Percentiles rank a stretch among this genome's conserved stretches.
Evolutionary conservation across 2,797 vertebrate species (phyloP).

Genomic region (Chromobotia macracanthus): DNA sequence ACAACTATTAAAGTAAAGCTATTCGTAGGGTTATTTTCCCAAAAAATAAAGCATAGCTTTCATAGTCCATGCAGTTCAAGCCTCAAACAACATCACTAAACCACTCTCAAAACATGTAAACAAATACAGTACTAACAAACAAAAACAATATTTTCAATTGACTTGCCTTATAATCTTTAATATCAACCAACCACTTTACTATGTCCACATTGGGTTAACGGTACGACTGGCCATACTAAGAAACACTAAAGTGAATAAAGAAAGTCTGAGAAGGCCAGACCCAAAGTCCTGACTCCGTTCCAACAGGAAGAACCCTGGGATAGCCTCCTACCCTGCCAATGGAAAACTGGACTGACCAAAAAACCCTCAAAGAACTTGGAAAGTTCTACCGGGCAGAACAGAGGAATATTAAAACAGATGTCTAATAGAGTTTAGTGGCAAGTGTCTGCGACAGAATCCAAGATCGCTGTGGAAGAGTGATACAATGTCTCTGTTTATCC

Average conservation of each 20-base stretch:
- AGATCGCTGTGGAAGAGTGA: conserved; percentile 57
- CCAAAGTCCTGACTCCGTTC: conserved; percentile 77
- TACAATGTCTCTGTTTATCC: conserved; percentile 17
- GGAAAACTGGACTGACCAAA: conserved; percentile 85
- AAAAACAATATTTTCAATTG: neutral
- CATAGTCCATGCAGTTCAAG: too few relatives aligned
- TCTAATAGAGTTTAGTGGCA: conserved; percentile 84
- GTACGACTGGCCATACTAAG: conserved; percentile 61
- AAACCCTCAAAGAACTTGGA: conserved; percentile 86
- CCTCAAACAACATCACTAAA: neutral
- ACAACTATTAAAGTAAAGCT: too few relatives aligned
- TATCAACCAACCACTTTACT: neutral
- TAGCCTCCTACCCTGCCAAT: conserved; percentile 82
- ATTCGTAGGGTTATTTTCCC: too few relatives aligned
- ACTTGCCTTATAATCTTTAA: neutral
- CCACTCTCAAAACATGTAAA: neutral
- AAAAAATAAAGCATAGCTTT: too few relatives aligned
- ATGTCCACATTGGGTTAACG: conserved; percentile 9
- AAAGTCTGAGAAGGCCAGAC: conserved; percentile 63
- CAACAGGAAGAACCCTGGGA: conserved; percentile 83
- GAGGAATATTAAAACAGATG: conserved; percentile 83
- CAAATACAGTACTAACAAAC: neutral
- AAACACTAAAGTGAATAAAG: conserved; percentile 66
- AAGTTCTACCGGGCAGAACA: conserved; percentile 78
- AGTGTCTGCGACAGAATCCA: conserved; percentile 80